phyloP scores from a whole-genome alignment of 2,888 invertebrate species.

The Sphaerophoria rueppellii region DNA sequence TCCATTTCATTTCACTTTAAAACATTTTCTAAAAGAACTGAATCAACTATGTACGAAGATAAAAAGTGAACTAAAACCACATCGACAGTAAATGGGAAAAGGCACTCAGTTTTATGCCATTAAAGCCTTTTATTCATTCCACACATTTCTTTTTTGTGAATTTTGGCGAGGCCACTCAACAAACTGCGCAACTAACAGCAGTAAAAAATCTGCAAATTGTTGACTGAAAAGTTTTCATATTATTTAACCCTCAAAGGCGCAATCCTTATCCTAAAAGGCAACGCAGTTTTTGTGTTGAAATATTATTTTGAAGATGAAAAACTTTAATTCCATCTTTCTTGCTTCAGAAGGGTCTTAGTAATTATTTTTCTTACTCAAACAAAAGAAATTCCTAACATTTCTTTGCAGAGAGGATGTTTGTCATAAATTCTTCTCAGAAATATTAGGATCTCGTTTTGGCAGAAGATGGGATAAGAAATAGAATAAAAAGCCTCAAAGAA shows the following conservation, averaged over 20 bases:
- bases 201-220: slow-evolving; percentile 48
- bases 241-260: slow-evolving; percentile 25
- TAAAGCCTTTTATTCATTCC: slow-evolving; percentile 53
- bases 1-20: too few relatives aligned
- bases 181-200: slow-evolving; percentile 7
- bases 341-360: slow-evolving; percentile 6
- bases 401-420: slow-evolving; percentile 17
- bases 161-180: not conserved
- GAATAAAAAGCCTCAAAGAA: slow-evolving; percentile 7
- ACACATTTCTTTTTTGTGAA: slow-evolving; percentile 1
- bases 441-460: slow-evolving; percentile 37
- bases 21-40: too few relatives aligned
- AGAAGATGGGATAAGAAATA: not conserved
- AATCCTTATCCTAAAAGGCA: too few relatives aligned
- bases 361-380: slow-evolving; percentile 20
- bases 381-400: slow-evolving; percentile 27
- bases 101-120: slow-evolving; percentile 67
- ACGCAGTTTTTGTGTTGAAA: not conserved
- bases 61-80: too few relatives aligned
- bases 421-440: slow-evolving; percentile 45
- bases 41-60: too few relatives aligned
- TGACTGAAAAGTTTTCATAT: slow-evolving; percentile 61
- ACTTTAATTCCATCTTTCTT: slow-evolving; percentile 55
- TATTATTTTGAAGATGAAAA: slow-evolving; percentile 37
- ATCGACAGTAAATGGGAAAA: slow-evolving; percentile 36